These are phyloP conservation scores for Caenorhabditis zanzibari DNA, from an alignment of 2,888 invertebrate genomes.

Conservation along the genomic window DNA sequence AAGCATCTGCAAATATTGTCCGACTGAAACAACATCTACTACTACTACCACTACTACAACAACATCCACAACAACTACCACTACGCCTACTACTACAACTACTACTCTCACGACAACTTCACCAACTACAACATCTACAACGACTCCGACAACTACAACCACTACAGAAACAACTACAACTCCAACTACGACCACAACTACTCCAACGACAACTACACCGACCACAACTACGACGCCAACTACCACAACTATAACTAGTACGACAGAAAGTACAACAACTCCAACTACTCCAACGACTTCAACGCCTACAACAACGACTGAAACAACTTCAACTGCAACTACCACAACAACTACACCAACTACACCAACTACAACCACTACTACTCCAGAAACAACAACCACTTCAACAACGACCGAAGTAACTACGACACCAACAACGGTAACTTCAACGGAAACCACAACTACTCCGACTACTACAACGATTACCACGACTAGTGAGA, in stretches of 20 bases:
- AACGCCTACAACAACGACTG: background rate
- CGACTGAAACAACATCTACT: constrained; percentile 18
- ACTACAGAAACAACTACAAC: constrained; percentile 2
- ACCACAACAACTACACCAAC: background rate
- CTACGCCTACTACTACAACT: background rate
- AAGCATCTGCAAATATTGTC: constrained; percentile 44
- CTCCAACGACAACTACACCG: background rate
- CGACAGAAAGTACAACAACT: constrained; percentile 7
- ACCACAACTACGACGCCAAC: constrained; percentile 6
- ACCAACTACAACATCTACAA: background rate
- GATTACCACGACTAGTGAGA: background rate
- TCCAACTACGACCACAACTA: constrained; percentile 12
- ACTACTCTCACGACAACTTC: background rate
- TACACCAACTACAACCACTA: background rate
- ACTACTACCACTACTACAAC: constrained; percentile 5
- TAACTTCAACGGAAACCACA: background rate
- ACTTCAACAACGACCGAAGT: background rate
- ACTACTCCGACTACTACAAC: background rate
- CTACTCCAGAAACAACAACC: background rate
- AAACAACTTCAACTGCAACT: background rate
- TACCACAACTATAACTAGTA: background rate
- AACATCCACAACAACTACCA: background rate
- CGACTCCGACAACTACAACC: background rate
- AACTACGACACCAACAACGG: background rate
- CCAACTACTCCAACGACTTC: background rate